Base-by-base conservation (phyloP, 2,113 vertebrate species). In the Ceuthmochares aereus region DNA sequence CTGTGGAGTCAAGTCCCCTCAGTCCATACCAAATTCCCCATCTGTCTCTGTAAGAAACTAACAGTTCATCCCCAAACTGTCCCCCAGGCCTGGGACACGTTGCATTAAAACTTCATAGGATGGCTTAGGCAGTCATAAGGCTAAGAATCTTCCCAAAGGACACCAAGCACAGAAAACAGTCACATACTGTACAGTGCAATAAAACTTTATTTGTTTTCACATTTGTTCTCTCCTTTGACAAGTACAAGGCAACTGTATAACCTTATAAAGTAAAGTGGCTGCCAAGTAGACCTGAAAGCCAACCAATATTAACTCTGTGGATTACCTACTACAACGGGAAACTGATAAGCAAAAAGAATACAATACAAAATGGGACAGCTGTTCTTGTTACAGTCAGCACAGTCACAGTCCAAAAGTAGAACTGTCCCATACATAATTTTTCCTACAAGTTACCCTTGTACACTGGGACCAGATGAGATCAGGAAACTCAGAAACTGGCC, bases 201-300 rank as follows among this genome's bases (percentile, higher is more conserved):
- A 92, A 75, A 42, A 7, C 25, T 95, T 95, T 87, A 93, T 93
- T 95, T 83, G 75, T 92, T 67, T 78, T 18, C 76, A 75, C 83
- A 92, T 95, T 92, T 96, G 94, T 92, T 92, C 89, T 84, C 84
- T 0, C 0, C 52, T 92, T 81, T 78, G 96, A 94, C 95, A 95
- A 93, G 89, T 96, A 91, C 89, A 92, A 84, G 60, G 36, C 94
- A 96, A 94, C 91, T 92, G 93, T 64, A 91, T 84, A 89, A 87
- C 76, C 84, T 84, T 89, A 87, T 56, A 81, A 9, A 92, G 91
- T 78, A 92, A 87, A 34, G 72, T 26, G 0, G 0, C 64, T 95
- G 94, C 91, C 89, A 95, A 92, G 47, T 12, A 95, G 86, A 68
- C 64, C 86, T 78, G 60, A 94, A 89, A 95, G 18, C 14, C 64